Evolutionary conservation across 1,140 invertebrate genomes (phyloP).

Genomic region (Drosophila cardini): DNA sequence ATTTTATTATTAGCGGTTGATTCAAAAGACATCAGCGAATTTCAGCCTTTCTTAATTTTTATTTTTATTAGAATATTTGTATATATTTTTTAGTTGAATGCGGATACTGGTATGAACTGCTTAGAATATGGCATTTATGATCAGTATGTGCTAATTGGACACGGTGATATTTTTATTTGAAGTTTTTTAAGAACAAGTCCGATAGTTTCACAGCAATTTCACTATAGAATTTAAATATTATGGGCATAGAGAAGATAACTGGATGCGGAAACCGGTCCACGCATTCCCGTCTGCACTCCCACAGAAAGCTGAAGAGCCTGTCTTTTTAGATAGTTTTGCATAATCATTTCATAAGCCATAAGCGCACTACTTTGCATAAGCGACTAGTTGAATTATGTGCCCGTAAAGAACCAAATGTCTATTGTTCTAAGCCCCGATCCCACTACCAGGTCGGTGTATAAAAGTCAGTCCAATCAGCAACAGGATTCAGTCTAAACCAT

Average conservation of each 20-base stretch:
- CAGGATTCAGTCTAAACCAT: constrained; percentile 78
- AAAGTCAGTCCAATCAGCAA: constrained; percentile 45
- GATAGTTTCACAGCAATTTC: constrained; percentile 69
- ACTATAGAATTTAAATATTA: constrained; percentile 30
- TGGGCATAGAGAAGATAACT: constrained; percentile 1
- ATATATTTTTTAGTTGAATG: constrained; percentile 31
- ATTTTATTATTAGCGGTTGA: constrained; percentile 25
- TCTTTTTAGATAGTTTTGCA: constrained; percentile 75
- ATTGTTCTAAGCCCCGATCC: constrained; percentile 63
- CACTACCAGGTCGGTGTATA: constrained; percentile 54
- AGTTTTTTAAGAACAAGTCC: constrained; percentile 55
- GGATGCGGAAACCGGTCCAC: constrained; percentile 50
- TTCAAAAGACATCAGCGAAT: constrained; percentile 21
- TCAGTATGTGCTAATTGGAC: constrained; percentile 51
- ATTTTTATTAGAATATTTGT: constrained; percentile 16
- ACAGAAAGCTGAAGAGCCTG: constrained; percentile 53
- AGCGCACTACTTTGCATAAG: constrained; percentile 74
- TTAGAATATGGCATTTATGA: constrained; percentile 61
- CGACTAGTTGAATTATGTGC: constrained; percentile 74
- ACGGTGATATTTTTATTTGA: constrained; percentile 38
- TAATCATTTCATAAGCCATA: constrained; percentile 79
- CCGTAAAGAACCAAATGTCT: constrained; percentile 60
- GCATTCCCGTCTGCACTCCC: constrained; percentile 58
- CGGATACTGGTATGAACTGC: constrained; percentile 57
- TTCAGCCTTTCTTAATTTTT: constrained; percentile 15